Conservation (phyloP, 2,888 invertebrate species). For the Heliconius erato region DNA sequence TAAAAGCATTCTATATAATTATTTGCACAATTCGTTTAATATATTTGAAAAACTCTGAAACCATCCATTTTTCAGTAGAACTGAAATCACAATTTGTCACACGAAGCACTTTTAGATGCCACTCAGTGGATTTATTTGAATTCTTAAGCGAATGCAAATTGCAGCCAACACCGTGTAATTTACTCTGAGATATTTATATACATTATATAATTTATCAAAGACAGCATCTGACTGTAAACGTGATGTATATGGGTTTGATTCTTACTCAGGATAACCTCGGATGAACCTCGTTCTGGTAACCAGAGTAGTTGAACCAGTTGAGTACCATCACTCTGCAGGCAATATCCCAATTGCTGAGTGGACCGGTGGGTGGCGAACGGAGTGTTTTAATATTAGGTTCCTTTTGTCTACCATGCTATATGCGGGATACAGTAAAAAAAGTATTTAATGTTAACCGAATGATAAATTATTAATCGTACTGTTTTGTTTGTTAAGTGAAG, state of each 20-base stretch:
- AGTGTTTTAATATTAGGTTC: background rate
- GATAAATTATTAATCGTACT: background rate
- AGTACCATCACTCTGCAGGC: background rate
- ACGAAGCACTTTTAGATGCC: conserved; percentile 14
- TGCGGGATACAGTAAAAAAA: background rate
- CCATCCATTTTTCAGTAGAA: conserved; percentile 2
- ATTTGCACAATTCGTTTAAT: background rate
- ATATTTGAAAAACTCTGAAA: background rate
- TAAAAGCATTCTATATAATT: background rate
- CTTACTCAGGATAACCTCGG: background rate
- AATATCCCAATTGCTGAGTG: background rate
- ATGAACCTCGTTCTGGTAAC: background rate
- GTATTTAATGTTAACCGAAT: background rate
- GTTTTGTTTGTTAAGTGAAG: background rate
- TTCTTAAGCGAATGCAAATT: conserved; percentile 24
- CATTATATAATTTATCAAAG: background rate
- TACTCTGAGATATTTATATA: background rate
- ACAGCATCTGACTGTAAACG: background rate
- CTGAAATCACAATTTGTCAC: conserved; percentile 14
- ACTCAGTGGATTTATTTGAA: conserved; percentile 14
- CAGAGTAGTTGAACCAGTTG: too few relatives aligned
- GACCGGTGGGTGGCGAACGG: background rate
- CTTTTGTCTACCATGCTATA: background rate
- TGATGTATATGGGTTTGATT: background rate
- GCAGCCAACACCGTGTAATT: conserved; percentile 18